Conservation (phyloP, 2,797 vertebrate genomes). For the Semotilus atromaculatus region DNA sequence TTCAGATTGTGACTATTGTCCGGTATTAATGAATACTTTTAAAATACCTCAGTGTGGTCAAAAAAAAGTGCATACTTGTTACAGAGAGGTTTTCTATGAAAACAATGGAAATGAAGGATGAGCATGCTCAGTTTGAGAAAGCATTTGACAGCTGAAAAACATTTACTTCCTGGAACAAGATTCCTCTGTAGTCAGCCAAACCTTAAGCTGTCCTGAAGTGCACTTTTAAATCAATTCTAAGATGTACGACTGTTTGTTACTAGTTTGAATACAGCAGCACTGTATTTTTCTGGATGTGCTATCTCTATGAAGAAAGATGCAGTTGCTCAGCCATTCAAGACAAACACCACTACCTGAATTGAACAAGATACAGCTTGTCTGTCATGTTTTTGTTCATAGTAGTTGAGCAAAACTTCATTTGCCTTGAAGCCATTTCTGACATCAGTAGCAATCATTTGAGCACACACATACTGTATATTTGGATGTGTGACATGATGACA, state of each 20-base stretch:
- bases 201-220: slow-evolving; percentile 18
- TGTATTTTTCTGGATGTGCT: background rate
- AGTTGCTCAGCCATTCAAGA: slow-evolving; percentile 12
- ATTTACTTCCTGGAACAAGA: slow-evolving; percentile 25
- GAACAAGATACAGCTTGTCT: slow-evolving; percentile 47
- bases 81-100: slow-evolving; percentile 8
- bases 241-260: background rate
- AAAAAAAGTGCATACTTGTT: slow-evolving; percentile 1
- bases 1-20: background rate
- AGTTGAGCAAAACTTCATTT: slow-evolving; percentile 6
- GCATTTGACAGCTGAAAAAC: slow-evolving; percentile 27
- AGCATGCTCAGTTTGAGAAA: slow-evolving; percentile 12
- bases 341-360: slow-evolving; percentile 13
- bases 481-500: background rate
- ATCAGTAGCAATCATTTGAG: background rate
- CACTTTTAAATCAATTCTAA: slow-evolving; percentile 21
- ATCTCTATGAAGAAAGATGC: slow-evolving; percentile 21
- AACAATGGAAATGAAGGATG: slow-evolving; percentile 14
- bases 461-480: background rate
- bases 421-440: slow-evolving; percentile 7
- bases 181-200: slow-evolving; percentile 39
- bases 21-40: background rate
- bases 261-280: background rate
- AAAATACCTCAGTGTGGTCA: background rate
- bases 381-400: slow-evolving; percentile 21